A percentile compares a stretch with the other conserved stretches of the same genome.
phyloP scores from a whole-genome alignment of 2,888 invertebrate genomes.

The Loripinus fragilis region DNA sequence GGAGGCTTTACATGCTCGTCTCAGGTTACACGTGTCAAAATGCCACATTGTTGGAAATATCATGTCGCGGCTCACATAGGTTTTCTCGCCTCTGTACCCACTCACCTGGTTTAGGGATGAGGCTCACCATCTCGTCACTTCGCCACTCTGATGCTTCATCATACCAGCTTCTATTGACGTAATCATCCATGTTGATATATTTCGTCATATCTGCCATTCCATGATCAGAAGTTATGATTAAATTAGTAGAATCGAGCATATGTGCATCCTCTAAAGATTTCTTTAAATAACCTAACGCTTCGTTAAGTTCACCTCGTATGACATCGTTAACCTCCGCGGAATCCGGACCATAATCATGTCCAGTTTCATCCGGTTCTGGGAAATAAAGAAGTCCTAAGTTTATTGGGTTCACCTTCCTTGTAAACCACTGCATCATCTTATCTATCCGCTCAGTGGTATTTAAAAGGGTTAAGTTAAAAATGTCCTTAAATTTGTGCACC shows the following conservation, averaged over 20 bases:
- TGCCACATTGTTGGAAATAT: too few relatives aligned
- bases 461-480: slow-evolving; percentile 43
- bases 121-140: too few relatives aligned
- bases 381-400: slow-evolving; percentile 89
- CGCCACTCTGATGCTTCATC: too few relatives aligned
- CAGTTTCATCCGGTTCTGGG: slow-evolving; percentile 88
- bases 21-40: too few relatives aligned
- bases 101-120: too few relatives aligned
- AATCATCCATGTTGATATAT: slow-evolving; percentile 55
- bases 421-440: slow-evolving; percentile 78
- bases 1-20: too few relatives aligned
- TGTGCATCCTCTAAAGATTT: slow-evolving; percentile 85
- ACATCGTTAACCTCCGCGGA: slow-evolving; percentile 67
- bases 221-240: slow-evolving; percentile 90
- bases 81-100: too few relatives aligned
- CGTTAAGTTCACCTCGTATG: slow-evolving; percentile 84
- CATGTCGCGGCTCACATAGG: too few relatives aligned
- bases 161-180: too few relatives aligned
- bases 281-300: slow-evolving; percentile 85
- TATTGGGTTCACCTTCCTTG: slow-evolving; percentile 85
- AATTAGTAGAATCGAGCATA: slow-evolving; percentile 86
- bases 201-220: slow-evolving; percentile 86
- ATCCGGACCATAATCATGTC: slow-evolving; percentile 86
- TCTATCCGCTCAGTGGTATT: slow-evolving; percentile 61
- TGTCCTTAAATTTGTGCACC: slow-evolving; percentile 38